phyloP scores from a whole-genome alignment of 2,888 invertebrate genomes.

The Ormyrus pomaceus region DNA sequence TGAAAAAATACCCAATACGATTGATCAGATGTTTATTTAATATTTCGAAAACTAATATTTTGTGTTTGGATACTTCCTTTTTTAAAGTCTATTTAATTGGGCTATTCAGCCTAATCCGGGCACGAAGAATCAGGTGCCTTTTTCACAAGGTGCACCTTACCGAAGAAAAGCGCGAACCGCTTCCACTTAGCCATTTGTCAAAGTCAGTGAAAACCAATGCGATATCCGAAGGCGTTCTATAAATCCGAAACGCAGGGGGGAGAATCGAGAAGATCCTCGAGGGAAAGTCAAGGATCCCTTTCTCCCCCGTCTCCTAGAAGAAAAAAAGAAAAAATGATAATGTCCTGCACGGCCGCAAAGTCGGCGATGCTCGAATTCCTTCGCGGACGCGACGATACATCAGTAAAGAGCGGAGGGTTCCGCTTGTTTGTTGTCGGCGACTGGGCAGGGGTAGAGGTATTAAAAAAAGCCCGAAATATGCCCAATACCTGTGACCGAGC shows the following conservation, averaged over 20 bases:
- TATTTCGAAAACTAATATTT: too few species aligned
- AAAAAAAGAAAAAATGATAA: constrained; percentile 28
- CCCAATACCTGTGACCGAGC: constrained; percentile 29
- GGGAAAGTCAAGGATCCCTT: constrained; percentile 13
- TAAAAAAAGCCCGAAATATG: constrained; percentile 6
- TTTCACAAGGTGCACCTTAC: neutral
- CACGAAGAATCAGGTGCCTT: constrained; percentile 18
- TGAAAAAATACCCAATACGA: too few species aligned
- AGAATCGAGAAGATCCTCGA: constrained; percentile 31
- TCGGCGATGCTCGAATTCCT: constrained; percentile 13
- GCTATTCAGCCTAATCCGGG: neutral
- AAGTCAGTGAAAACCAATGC: neutral
- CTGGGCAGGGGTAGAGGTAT: constrained; percentile 18
- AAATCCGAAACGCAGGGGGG: constrained; percentile 21
- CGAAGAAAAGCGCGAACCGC: neutral
- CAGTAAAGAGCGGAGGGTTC: constrained; percentile 38
- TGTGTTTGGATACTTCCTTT: neutral
- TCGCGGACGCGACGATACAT: constrained; percentile 37
- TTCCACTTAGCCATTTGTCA: constrained; percentile 36
- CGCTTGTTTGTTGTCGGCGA: constrained; percentile 33
- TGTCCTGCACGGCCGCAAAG: constrained; percentile 26
- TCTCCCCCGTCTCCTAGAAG: constrained; percentile 3
- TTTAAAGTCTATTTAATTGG: neutral
- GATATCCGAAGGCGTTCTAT: neutral
- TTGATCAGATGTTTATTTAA: too few species aligned